Evolutionary conservation across 1,140 invertebrate species (phyloP), one percentile per base, ranked within the genome.

Genomic region (Brachionus plicatilis): DNA sequence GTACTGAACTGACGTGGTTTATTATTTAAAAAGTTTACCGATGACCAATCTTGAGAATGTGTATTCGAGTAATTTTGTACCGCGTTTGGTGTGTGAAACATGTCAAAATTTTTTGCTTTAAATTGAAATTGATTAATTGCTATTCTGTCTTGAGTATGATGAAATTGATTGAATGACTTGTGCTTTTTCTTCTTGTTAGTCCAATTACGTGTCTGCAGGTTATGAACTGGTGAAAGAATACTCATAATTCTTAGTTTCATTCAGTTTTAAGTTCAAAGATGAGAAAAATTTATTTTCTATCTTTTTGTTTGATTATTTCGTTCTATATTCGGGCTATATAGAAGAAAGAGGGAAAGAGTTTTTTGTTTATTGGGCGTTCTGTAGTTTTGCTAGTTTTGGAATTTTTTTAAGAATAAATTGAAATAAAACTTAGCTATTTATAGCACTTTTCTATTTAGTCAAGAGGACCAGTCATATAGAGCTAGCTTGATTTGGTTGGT

Each of bases 1-100:
- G 68, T 72, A 41, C 29, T 72, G 68, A 41, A 72, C 68, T 72
- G 68, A 43, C 68, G 68, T 41, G 68, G 68, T 45, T 72, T 72
- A 72, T 72, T 72, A 72, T 43, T 72, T 72, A 72, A 72, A 72
- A 72, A 72, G 33, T 72, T 72, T 72, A 72, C 68, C 68, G 68
- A 72, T 72, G 68, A 72, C 68, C 68, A 72, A 17, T 72, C 12
- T 5, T 72, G 33, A 41, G 17, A n/a, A 43, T 45, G 20, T 72
- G 68, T 8, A 41, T 72, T 72, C 41, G 33, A 41, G 37, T 72
- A 41, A 43, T 12, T 72, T 72, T 11, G 41, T 45, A 47, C 68
- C 68, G 68, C n/a, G 14, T 72, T 24, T 43, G 17, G 5, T 41
- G 17, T 20, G 14, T 20, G 41, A 20, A 43, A 17, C 17, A 20